Percentiles rank a stretch among this genome's conserved stretches.
Conservation (phyloP, 2,797 vertebrate species). For the Margarornis squamiger region DNA sequence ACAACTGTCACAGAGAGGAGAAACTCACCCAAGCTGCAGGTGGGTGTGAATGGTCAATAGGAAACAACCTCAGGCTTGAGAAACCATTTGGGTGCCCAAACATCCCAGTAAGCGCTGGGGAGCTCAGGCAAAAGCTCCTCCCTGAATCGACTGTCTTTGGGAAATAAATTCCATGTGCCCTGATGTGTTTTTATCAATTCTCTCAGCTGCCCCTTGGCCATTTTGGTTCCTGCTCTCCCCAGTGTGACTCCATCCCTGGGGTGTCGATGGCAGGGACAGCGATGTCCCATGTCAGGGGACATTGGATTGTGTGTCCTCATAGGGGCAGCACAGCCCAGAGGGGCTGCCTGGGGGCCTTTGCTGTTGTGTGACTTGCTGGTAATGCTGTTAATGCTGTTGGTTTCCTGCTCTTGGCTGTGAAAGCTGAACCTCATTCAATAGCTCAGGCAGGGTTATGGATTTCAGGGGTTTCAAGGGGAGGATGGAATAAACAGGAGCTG, state of each 20-base stretch:
- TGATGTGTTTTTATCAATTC: background rate
- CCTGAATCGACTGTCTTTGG: background rate
- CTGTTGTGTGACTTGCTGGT: background rate
- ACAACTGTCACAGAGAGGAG: background rate
- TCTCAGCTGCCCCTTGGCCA: background rate
- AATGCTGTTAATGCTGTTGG: background rate
- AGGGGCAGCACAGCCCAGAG: background rate
- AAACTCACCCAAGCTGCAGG: background rate
- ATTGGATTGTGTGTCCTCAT: background rate
- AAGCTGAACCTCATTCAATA: fast-evolving
- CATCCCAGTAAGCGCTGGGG: background rate
- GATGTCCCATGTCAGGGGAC: background rate
- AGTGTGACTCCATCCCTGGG: background rate
- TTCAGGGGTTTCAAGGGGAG: fast-evolving
- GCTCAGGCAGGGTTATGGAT: background rate
- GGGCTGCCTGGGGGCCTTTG: background rate
- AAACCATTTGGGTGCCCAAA: background rate
- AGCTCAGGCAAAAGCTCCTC: background rate
- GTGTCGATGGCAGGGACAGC: background rate
- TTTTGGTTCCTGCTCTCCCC: background rate
- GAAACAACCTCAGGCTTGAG: background rate
- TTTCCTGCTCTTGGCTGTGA: background rate
- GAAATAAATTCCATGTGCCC: background rate
- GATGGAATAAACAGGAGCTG: background rate
- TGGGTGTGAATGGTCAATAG: fast-evolving